Evolutionary conservation across 2,113 vertebrate species (phyloP).

Genomic region (Ageneiosus marmoratus): DNA sequence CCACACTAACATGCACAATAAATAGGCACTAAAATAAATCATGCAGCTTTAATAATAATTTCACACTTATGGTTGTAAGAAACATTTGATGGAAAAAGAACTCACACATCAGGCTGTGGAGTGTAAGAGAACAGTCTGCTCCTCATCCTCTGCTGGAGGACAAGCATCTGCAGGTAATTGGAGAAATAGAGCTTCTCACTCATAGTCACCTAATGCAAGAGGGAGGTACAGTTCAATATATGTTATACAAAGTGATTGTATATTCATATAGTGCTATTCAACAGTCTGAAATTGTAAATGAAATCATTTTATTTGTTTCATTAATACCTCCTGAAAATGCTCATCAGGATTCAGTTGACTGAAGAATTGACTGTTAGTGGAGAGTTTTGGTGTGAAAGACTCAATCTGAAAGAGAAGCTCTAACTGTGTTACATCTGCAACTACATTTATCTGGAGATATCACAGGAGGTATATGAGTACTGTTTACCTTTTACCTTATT

Average conservation of each 20-base stretch:
- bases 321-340: slow-evolving; percentile 65
- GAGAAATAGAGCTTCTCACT: slow-evolving; percentile 67
- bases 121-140: slow-evolving; percentile 56
- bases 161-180: slow-evolving; percentile 71
- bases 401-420: slow-evolving; percentile 59
- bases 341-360: slow-evolving; percentile 59
- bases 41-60: background rate
- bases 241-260: slow-evolving; percentile 15
- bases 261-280: background rate
- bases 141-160: slow-evolving; percentile 64
- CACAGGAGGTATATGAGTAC: background rate
- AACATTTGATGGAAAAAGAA: slow-evolving; percentile 1
- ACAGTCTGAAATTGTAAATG: background rate
- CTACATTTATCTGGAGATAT: background rate
- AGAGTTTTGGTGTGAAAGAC: slow-evolving; percentile 65
- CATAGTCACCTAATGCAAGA: slow-evolving; percentile 61
- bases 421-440: background rate
- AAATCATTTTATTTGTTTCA: background rate
- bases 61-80: background rate
- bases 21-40: background rate
- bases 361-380: slow-evolving; percentile 42
- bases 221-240: background rate
- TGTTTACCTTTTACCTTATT: slow-evolving; percentile 64
- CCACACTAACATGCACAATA: background rate
- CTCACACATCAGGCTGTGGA: slow-evolving; percentile 62